Evolutionary conservation across 1,140 invertebrate genomes (phyloP).

Genomic region (Eriocheir sinensis): DNA sequence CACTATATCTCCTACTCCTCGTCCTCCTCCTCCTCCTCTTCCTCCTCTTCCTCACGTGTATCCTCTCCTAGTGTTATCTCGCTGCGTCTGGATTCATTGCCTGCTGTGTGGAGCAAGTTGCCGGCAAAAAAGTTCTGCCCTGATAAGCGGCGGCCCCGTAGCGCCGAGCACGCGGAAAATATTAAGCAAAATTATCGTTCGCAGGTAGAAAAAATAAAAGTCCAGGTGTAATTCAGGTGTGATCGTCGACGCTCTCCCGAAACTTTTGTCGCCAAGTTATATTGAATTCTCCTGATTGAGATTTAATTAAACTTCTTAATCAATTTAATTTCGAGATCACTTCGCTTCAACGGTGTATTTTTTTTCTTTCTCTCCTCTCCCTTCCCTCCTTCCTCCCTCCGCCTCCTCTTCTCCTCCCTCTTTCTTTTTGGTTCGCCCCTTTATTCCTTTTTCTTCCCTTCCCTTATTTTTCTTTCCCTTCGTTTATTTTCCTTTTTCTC

Average conservation of each 20-base stretch:
- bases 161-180: not conserved
- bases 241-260: not conserved
- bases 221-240: slow-evolving; percentile 15
- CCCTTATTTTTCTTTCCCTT: too few species aligned
- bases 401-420: not conserved
- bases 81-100: not conserved
- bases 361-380: not conserved
- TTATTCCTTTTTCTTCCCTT: not conserved
- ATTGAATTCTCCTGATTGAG: slow-evolving; percentile 25
- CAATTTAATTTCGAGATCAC: slow-evolving; percentile 25
- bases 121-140: not conserved
- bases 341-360: not conserved
- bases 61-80: not conserved
- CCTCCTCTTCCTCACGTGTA: too few species aligned
- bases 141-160: not conserved
- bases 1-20: too few species aligned
- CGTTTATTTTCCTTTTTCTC: too few species aligned
- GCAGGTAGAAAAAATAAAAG: not conserved
- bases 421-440: not conserved
- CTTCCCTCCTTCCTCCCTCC: not conserved
- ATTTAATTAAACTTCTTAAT: slow-evolving; percentile 27
- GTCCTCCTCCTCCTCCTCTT: too few species aligned
- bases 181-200: not conserved
- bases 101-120: not conserved
- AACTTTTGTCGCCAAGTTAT: slow-evolving; percentile 24